Percentiles rank a stretch among this genome's conserved stretches.
Conservation (phyloP, 2,888 invertebrate genomes). For the Epirrhoe tristata region DNA sequence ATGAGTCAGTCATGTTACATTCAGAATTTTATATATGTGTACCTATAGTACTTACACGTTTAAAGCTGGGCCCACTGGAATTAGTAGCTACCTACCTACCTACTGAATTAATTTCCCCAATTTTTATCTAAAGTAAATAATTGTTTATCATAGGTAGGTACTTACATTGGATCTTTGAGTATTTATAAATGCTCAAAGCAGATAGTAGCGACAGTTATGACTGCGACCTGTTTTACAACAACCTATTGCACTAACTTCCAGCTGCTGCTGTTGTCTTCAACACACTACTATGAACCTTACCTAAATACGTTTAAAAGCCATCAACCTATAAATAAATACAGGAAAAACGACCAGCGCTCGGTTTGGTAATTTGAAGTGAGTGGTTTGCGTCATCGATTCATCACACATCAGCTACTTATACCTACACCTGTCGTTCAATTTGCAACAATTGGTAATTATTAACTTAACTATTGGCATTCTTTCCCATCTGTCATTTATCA, state of each 20-base stretch:
- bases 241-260: conserved; percentile 15
- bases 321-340: conserved; percentile 7
- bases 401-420: conserved; percentile 48
- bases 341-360: conserved; percentile 20
- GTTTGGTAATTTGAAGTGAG: conserved; percentile 50
- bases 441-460: conserved; percentile 29
- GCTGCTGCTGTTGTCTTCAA: conserved; percentile 1
- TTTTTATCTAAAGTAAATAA: neutral
- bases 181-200: too few species aligned
- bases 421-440: conserved; percentile 60
- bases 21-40: too few species aligned
- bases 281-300: conserved; percentile 6
- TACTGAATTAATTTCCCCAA: too few species aligned
- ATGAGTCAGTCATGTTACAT: too few species aligned
- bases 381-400: conserved; percentile 57
- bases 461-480: conserved; percentile 12
- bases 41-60: too few species aligned
- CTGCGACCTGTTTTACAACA: conserved; percentile 12
- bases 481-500: neutral
- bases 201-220: conserved; percentile 7
- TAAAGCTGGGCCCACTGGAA: too few species aligned
- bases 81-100: too few species aligned
- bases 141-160: neutral
- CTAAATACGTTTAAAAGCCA: neutral
- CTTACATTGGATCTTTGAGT: too few species aligned